Conservation (phyloP, 1,140 invertebrate species). For the Zaprionus capensis region DNA sequence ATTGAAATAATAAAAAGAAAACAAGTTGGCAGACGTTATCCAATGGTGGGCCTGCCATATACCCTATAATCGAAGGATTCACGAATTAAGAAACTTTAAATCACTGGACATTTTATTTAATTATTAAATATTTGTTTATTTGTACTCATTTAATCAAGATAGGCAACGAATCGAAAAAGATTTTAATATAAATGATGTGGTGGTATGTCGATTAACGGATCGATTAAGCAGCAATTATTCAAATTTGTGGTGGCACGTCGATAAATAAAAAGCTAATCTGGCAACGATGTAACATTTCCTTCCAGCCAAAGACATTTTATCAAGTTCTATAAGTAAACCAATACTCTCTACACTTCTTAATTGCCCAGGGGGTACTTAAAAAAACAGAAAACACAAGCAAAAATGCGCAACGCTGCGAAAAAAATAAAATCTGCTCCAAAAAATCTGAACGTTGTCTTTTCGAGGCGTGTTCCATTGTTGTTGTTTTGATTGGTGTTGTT, state of each 20-base stretch:
- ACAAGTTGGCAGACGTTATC: conserved; percentile 6
- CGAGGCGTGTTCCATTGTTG: conserved; percentile 30
- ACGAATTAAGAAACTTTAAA: neutral
- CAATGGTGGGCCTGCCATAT: neutral
- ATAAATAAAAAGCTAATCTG: too few relatives aligned
- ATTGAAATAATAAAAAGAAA: conserved; percentile 27
- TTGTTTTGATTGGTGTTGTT: conserved; percentile 27
- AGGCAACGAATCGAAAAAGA: too few relatives aligned
- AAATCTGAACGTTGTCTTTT: conserved; percentile 49
- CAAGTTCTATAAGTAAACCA: neutral
- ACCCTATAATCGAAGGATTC: neutral
- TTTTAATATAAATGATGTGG: too few relatives aligned
- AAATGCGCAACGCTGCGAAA: conserved; percentile 27
- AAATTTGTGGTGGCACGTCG: too few relatives aligned
- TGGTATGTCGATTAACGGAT: too few relatives aligned
- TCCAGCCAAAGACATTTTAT: too few relatives aligned
- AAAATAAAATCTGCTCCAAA: conserved; percentile 47
- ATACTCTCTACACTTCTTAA: neutral
- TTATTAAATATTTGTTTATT: too few relatives aligned
- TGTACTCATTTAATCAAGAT: too few relatives aligned
- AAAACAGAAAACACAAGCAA: conserved; percentile 28
- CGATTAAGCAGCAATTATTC: too few relatives aligned
- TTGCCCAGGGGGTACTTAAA: conserved; percentile 15
- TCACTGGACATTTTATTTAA: too few relatives aligned
- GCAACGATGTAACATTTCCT: too few relatives aligned